A percentile compares a stretch with the other conserved stretches of the same genome.
Conservation (phyloP, 2,113 vertebrate genomes). For the Ceyx cyanopectus region DNA sequence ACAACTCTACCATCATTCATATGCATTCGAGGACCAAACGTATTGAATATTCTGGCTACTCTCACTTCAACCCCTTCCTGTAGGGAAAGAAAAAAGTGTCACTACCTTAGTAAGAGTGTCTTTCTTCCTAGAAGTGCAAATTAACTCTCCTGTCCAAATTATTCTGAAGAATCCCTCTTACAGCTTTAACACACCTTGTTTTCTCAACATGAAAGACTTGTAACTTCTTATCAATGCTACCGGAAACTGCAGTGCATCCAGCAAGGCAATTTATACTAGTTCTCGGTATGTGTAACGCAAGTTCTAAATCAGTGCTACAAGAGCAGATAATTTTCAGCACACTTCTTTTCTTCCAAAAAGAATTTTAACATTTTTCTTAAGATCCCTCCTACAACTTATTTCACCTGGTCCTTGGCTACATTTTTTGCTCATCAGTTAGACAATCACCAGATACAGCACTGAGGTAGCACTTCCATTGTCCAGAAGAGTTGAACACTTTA, state of each 20-base stretch:
- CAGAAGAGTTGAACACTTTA: not conserved
- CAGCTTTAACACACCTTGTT: not conserved
- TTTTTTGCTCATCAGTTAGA: not conserved
- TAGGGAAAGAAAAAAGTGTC: not conserved
- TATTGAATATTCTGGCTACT: conserved; percentile 98
- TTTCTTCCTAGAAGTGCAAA: not conserved
- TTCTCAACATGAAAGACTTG: not conserved
- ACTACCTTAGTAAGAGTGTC: not conserved
- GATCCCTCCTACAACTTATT: not conserved
- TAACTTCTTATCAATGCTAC: not conserved
- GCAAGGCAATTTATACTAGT: not conserved
- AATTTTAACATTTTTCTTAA: not conserved
- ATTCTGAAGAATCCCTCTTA: not conserved
- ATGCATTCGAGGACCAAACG: conserved; percentile 97
- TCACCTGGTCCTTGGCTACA: not conserved
- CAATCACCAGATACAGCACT: not conserved
- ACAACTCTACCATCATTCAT: conserved; percentile 99
- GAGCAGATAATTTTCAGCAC: not conserved
- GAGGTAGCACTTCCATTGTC: not conserved
- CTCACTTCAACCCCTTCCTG: conserved; percentile 98
- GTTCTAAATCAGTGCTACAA: not conserved
- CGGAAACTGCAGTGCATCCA: not conserved
- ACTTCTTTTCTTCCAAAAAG: not conserved
- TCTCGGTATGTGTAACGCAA: not conserved
- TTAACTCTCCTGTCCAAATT: not conserved